phyloP scores from a whole-genome alignment of 2,797 vertebrate species.

The Anniella stebbinsi region DNA sequence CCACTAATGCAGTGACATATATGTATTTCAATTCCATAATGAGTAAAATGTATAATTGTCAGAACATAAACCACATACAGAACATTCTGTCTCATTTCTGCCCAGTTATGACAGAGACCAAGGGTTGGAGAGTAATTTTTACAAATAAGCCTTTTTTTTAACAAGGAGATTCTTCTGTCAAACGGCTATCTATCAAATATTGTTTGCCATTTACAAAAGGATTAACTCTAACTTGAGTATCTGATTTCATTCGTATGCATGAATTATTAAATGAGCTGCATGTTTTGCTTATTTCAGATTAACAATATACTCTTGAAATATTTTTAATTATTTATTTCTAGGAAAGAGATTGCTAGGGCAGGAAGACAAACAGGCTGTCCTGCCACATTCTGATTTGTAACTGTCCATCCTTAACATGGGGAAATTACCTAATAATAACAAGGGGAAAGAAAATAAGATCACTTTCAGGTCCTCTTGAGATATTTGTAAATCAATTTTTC shows the following conservation, averaged over 20 bases:
- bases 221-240: constrained; percentile 15
- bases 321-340: not conserved
- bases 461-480: constrained; percentile 20
- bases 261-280: constrained; percentile 1
- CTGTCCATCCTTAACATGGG: constrained; percentile 16
- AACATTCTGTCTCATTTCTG: constrained; percentile 2
- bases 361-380: not conserved
- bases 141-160: not conserved
- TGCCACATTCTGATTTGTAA: not conserved
- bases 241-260: constrained; percentile 11
- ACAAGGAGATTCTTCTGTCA: constrained; percentile 15
- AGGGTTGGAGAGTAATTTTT: not conserved
- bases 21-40: not conserved
- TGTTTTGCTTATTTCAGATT: not conserved
- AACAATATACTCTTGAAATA: not conserved
- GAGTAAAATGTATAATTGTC: not conserved
- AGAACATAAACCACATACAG: constrained; percentile 21
- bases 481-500: constrained; percentile 25
- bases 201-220: constrained; percentile 7
- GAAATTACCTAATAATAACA: not conserved
- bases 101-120: not conserved
- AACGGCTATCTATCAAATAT: constrained; percentile 10
- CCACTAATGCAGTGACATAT: not conserved
- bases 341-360: not conserved
- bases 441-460: not conserved